Evolutionary conservation across 2,888 invertebrate species (phyloP), one percentile per base, ranked within the genome.

Genomic region (Ellobium chinense): DNA sequence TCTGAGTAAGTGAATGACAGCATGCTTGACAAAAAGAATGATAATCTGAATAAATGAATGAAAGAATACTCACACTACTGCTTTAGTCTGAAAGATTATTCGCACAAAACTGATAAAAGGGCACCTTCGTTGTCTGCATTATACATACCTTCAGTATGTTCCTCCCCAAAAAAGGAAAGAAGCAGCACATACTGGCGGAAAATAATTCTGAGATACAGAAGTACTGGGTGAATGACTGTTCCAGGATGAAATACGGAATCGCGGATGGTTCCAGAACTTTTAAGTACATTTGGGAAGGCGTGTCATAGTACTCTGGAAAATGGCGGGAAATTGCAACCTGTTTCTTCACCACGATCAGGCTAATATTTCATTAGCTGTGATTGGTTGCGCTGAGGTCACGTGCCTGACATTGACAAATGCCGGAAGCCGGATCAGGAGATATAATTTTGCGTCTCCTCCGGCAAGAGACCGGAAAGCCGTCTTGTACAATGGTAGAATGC

Each of bases 331-430:
- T 74, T 63, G 74, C 63, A 74, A 74, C 74, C 74, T 74, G 74
- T 74, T 74, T 54, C 63, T 31, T 4, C 46, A 24, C 0, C 24
- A 29, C 21, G 39, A 31, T 21, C 36, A 29, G 3, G 29, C 39
- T 46, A 62, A 74, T 78, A 78, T 62, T 78, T 78, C 78, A 78
- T 78, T 78, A 78, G 70, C 31, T 34, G 46, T 78, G 78, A 78
- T 78, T 78, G 78, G 78, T 78, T 58, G 78, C 21, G 24, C 31
- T 29, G 29, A 31, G 78, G 78, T 78, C 78, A 78, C 78, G 78
- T 78, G 78, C 31, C 39, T 78, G 78, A 78, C 78, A 78, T 62
- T 70, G 78, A 78, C 78, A 62, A 70, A 78, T 78, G 70, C 69
- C 78, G 78, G 70, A 78, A 78, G 69, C 69, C 62, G 46, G 39